Conservation (phyloP, 2,888 invertebrate species). For the Euclidia mi region DNA sequence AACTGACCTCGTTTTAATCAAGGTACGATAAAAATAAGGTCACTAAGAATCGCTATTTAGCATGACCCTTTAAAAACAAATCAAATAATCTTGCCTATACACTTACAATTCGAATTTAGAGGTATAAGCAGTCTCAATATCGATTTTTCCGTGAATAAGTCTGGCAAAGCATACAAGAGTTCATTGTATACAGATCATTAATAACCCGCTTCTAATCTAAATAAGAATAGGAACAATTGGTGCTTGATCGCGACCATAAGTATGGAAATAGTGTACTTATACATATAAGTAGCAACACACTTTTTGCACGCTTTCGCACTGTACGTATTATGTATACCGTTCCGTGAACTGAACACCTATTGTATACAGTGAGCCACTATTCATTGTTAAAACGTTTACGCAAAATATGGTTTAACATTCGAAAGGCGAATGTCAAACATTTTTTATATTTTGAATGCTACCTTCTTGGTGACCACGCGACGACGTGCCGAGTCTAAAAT, state of each 20-base stretch:
- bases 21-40: too few relatives aligned
- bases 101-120: too few relatives aligned
- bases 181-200: conserved; percentile 53
- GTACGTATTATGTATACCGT: background rate
- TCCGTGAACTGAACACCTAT: conserved; percentile 8
- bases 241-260: conserved; percentile 43
- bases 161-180: conserved; percentile 27
- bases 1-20: too few relatives aligned
- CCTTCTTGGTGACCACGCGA: too few relatives aligned
- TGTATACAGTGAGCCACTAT: conserved; percentile 7
- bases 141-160: conserved; percentile 19
- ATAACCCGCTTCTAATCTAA: conserved; percentile 59
- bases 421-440: too few relatives aligned
- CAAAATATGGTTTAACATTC: too few relatives aligned
- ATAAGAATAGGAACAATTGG: conserved; percentile 60
- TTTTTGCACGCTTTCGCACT: conserved; percentile 7
- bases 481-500: too few relatives aligned
- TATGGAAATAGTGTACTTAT: conserved; percentile 34
- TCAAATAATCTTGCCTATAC: too few relatives aligned
- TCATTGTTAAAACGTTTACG: conserved; percentile 7
- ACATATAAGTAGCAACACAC: too few relatives aligned
- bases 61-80: too few relatives aligned
- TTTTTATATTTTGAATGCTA: too few relatives aligned
- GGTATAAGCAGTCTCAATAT: background rate
- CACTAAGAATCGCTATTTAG: too few relatives aligned